Evolutionary conservation across 2,888 invertebrate species (phyloP).

Genomic region (Lepas anatifera): DNA sequence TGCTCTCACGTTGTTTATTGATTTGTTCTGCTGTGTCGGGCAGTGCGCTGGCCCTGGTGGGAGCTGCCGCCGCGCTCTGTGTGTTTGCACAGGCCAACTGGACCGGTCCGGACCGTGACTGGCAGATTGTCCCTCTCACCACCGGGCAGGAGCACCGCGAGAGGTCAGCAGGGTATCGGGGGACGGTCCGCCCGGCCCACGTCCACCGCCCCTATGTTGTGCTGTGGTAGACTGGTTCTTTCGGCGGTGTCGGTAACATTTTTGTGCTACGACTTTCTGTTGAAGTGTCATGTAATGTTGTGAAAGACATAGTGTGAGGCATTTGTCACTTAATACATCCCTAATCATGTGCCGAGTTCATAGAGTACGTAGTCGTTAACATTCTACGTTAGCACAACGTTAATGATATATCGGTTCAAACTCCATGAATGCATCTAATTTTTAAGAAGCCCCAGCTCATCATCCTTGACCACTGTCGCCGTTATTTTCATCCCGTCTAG

Average conservation of each 20-base stretch:
- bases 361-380: too few relatives aligned
- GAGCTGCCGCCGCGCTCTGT: neutral
- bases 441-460: too few relatives aligned
- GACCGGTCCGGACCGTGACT: neutral
- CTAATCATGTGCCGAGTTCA: too few relatives aligned
- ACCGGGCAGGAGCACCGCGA: neutral
- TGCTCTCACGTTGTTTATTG: too few relatives aligned
- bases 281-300: neutral
- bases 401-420: too few relatives aligned
- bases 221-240: neutral
- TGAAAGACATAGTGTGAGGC: too few relatives aligned
- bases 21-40: neutral
- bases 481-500: too few relatives aligned
- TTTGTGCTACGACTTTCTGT: neutral
- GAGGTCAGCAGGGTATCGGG: neutral
- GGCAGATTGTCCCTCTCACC: neutral
- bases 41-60: neutral
- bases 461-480: too few relatives aligned
- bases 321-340: too few relatives aligned
- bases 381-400: too few relatives aligned
- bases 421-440: neutral
- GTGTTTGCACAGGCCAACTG: conserved; percentile 2
- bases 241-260: neutral
- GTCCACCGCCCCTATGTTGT: too few relatives aligned
- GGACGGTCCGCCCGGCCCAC: too few relatives aligned